phyloP scores from a whole-genome alignment of 2,113 vertebrate species.

The Poecile atricapillus region DNA sequence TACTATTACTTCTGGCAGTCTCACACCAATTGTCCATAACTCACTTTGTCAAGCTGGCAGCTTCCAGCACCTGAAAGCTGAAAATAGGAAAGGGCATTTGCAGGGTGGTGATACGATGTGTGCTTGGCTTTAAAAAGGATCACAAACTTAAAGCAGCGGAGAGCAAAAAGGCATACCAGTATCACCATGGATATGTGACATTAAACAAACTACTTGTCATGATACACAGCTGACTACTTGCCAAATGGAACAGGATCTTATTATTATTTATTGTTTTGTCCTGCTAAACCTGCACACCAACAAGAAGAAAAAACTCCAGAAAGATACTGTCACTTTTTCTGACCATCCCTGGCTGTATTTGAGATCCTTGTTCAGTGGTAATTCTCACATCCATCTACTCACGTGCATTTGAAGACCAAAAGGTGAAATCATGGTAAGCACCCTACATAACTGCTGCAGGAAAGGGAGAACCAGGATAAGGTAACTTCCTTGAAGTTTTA shows the following conservation, averaged over 20 bases:
- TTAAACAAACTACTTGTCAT: conserved; percentile 56
- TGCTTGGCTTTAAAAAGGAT: conserved; percentile 32
- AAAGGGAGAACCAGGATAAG: not conserved
- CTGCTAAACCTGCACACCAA: not conserved
- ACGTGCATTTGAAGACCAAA: not conserved
- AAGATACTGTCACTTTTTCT: not conserved
- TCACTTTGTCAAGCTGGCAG: conserved; percentile 31
- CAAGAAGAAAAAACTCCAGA: not conserved
- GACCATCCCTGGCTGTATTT: not conserved
- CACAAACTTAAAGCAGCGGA: not conserved
- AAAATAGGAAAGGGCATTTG: conserved; percentile 59
- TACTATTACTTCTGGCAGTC: conserved; percentile 1
- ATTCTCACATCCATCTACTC: not conserved
- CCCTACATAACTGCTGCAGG: not conserved
- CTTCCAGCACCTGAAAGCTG: conserved; percentile 14
- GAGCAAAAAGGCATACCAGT: conserved; percentile 38
- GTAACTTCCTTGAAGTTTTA: not conserved
- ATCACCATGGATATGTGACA: conserved; percentile 55
- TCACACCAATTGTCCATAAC: not conserved
- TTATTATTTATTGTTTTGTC: conserved; percentile 22
- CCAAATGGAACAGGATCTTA: conserved; percentile 45
- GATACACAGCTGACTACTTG: conserved; percentile 35
- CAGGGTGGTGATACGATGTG: not conserved
- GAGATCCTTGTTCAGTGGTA: not conserved
- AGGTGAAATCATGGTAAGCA: not conserved